Conservation (phyloP, 2,113 vertebrate genomes). For the Serilophus lunatus region DNA sequence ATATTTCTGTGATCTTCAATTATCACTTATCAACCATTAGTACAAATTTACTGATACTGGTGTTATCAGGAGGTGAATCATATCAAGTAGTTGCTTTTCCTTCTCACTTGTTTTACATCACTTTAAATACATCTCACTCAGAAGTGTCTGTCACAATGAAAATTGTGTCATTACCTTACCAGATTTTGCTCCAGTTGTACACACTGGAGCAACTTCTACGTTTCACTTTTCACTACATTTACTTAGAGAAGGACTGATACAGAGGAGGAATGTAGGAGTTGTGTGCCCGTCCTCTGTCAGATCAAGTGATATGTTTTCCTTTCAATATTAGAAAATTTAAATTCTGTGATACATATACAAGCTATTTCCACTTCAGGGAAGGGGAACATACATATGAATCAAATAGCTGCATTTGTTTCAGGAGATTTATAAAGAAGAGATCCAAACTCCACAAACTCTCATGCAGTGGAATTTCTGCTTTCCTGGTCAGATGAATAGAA, state of each 20-base stretch:
- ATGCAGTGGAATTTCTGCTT: neutral
- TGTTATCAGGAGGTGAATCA: rapidly evolving
- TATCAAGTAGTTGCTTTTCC: neutral
- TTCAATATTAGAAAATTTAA: neutral
- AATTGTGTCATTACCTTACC: neutral
- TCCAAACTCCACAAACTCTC: neutral
- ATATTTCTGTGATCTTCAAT: neutral
- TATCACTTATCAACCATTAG: neutral
- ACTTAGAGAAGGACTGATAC: neutral
- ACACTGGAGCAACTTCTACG: neutral
- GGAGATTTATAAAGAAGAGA: neutral
- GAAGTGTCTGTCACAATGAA: neutral
- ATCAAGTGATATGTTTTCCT: neutral
- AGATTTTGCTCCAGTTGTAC: neutral
- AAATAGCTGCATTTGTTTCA: neutral
- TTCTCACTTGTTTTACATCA: neutral
- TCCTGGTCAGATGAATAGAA: conserved; percentile 10
- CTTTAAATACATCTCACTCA: neutral
- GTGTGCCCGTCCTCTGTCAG: neutral
- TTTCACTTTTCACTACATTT: neutral
- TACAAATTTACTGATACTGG: neutral
- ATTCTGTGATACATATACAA: neutral
- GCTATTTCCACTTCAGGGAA: neutral
- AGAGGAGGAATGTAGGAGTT: neutral
- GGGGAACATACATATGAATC: neutral